A percentile compares a stretch with the other conserved stretches of the same genome.
phyloP scores from a whole-genome alignment of 1,140 invertebrate genomes.

The Drosophila lacteicornis region DNA sequence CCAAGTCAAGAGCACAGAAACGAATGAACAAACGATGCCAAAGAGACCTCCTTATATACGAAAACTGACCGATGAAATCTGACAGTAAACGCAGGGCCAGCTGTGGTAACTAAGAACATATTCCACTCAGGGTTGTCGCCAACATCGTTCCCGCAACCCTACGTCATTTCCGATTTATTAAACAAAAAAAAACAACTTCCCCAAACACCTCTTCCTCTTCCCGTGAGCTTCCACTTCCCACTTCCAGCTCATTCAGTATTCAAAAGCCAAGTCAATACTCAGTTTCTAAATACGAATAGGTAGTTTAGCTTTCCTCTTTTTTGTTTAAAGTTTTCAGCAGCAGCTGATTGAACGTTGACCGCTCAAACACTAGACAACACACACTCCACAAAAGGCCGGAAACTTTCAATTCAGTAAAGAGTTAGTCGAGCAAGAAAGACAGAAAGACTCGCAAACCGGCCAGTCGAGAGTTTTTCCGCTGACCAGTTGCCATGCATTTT shows the following conservation, averaged over 20 bases:
- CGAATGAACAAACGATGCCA: too few relatives aligned
- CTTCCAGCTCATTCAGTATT: conserved; percentile 20
- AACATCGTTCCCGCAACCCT: too few relatives aligned
- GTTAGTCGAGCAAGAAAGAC: conserved; percentile 46
- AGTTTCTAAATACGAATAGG: conserved; percentile 21
- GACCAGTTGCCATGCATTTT: background rate
- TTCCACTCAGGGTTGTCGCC: too few relatives aligned
- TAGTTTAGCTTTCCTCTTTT: conserved; percentile 8
- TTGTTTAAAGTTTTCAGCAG: conserved; percentile 1
- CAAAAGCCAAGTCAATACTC: background rate
- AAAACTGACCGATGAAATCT: too few relatives aligned
- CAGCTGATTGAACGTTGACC: conserved; percentile 63
- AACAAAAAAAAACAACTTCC: conserved; percentile 17
- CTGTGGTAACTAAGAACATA: too few relatives aligned
- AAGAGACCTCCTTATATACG: too few relatives aligned
- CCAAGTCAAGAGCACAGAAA: too few relatives aligned
- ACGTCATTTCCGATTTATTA: conserved; percentile 17
- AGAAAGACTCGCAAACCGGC: conserved; percentile 56
- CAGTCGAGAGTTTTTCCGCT: conserved; percentile 39
- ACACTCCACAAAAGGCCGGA: conserved; percentile 68
- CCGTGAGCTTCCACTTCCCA: conserved; percentile 6
- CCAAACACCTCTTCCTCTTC: conserved; percentile 19
- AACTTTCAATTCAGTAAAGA: conserved; percentile 72
- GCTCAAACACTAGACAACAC: conserved; percentile 22
- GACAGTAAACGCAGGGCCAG: too few relatives aligned